phyloP scores from a whole-genome alignment of 1,140 invertebrate genomes.

The Venturia canescens region DNA sequence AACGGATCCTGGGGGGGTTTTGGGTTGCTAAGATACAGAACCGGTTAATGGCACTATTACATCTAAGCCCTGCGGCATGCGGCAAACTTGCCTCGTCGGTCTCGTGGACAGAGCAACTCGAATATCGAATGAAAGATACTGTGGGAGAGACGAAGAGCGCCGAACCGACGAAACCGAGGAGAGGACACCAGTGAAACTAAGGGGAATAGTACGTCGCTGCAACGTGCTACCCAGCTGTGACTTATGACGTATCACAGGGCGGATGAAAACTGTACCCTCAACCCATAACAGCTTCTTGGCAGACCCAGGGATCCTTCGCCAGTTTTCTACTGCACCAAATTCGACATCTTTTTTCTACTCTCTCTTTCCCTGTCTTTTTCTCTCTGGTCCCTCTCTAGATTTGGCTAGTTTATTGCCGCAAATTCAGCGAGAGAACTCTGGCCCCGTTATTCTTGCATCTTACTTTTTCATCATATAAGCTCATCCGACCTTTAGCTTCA shows the following conservation, averaged over 20 bases:
- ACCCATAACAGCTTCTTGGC: neutral
- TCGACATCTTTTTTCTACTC: neutral
- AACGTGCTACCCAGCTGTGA: constrained; percentile 72
- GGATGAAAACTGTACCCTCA: constrained; percentile 53
- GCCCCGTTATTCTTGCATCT: no score
- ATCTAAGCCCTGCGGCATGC: constrained; percentile 58
- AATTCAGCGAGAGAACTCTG: no score
- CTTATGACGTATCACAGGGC: constrained; percentile 70
- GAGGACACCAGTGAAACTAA: constrained; percentile 10
- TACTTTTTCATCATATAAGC: no score
- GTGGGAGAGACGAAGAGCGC: constrained; percentile 29
- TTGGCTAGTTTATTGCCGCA: no score
- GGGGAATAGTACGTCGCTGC: constrained; percentile 65
- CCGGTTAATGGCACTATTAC: constrained; percentile 70
- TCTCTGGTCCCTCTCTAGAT: neutral
- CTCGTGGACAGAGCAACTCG: constrained; percentile 25
- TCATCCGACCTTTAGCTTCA: no score
- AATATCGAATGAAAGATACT: neutral
- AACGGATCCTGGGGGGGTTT: constrained; percentile 55
- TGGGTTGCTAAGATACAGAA: constrained; percentile 71
- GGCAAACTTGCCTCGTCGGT: constrained; percentile 29
- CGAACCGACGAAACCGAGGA: neutral
- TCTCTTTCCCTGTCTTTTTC: neutral
- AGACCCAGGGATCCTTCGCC: neutral
- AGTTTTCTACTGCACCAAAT: neutral